A percentile compares a stretch with the other conserved stretches of the same genome.
phyloP scores from a whole-genome alignment of 2,888 invertebrate species.

The Perithous albicinctus region DNA sequence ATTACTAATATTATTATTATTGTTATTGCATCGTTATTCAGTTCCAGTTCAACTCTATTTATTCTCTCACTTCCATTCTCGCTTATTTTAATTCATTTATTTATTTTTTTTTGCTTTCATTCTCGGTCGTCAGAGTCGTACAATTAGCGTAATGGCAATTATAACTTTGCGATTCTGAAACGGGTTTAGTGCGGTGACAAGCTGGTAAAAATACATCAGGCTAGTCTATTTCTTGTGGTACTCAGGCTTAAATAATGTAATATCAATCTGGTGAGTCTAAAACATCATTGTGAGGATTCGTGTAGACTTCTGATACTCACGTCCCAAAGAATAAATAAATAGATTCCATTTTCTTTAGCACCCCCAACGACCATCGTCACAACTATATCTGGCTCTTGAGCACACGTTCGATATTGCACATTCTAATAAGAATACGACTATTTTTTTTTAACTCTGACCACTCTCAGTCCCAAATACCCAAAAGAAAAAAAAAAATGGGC shows the following conservation, averaged over 20 bases:
- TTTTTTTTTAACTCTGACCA: constrained; percentile 48
- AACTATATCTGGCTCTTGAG: constrained; percentile 55
- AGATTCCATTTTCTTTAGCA: background rate
- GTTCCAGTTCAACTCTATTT: constrained; percentile 61
- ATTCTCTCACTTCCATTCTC: constrained; percentile 44
- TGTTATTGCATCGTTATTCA: constrained; percentile 69
- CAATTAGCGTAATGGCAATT: constrained; percentile 43
- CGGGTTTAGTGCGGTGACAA: constrained; percentile 8
- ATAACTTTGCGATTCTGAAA: constrained; percentile 29
- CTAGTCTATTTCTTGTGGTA: constrained; percentile 60
- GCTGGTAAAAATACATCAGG: constrained; percentile 65
- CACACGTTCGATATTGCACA: constrained; percentile 62
- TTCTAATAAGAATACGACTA: constrained; percentile 47
- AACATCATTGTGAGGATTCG: constrained; percentile 23
- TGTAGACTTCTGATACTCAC: background rate
- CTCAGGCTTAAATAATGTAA: constrained; percentile 37
- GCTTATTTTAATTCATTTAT: no score
- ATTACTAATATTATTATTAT: constrained; percentile 56
- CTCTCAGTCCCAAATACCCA: constrained; percentile 18
- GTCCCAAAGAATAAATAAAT: background rate
- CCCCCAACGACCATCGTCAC: constrained; percentile 49
- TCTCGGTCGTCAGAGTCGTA: constrained; percentile 33
- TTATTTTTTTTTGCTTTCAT: constrained; percentile 13
- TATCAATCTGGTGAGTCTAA: constrained; percentile 42
- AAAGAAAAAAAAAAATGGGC: background rate